Conservation (phyloP, 2,888 invertebrate genomes). For the Eupithecia vulgata region DNA sequence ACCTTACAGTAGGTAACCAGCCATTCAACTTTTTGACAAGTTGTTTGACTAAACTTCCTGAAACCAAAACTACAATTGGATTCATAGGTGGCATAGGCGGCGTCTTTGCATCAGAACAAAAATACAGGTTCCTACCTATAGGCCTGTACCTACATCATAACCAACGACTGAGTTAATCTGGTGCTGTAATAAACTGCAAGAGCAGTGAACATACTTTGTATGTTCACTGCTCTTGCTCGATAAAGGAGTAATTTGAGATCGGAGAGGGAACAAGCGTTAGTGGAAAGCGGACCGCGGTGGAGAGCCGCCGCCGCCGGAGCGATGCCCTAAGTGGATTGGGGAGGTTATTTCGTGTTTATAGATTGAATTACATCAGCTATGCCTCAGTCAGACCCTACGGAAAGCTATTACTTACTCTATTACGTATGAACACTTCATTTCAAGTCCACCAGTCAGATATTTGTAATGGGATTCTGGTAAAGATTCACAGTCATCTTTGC, state of each 20-base stretch:
- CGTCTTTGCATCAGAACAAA: not conserved
- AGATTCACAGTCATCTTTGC: not conserved
- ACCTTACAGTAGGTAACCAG: not conserved
- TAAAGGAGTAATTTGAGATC: not conserved
- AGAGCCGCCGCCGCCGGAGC: not conserved
- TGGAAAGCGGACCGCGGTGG: not conserved
- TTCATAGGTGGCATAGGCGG: too few species aligned
- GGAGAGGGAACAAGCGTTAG: slow-evolving; percentile 1
- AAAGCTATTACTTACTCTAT: not conserved
- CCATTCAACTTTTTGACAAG: not conserved
- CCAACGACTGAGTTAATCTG: not conserved
- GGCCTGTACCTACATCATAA: not conserved
- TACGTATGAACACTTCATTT: not conserved
- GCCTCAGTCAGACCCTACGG: not conserved
- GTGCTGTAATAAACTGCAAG: not conserved
- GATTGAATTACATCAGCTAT: slow-evolving; percentile 11
- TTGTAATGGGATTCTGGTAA: not conserved
- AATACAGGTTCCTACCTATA: not conserved
- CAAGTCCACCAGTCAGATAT: too few species aligned
- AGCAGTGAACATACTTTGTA: not conserved
- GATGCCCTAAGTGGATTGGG: slow-evolving; percentile 11
- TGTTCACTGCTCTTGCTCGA: too few species aligned
- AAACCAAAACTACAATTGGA: not conserved
- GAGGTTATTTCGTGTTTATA: slow-evolving; percentile 9
- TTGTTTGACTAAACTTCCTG: not conserved